phyloP scores from a whole-genome alignment of 2,797 vertebrate species.

The Arrhamphus sclerolepis region DNA sequence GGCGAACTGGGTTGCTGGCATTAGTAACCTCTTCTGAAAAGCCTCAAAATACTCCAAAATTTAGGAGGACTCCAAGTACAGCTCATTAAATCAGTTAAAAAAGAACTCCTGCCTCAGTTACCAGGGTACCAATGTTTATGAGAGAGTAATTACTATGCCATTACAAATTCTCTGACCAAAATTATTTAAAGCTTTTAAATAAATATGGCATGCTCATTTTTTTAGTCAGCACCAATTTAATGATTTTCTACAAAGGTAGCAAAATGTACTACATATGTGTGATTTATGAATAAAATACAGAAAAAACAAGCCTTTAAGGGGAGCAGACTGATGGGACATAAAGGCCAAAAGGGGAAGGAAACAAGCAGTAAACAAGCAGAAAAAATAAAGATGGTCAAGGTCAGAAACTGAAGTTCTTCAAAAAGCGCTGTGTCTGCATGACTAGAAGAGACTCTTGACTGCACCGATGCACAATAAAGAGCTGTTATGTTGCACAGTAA shows the following conservation, averaged over 20 bases:
- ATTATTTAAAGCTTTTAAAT: constrained; percentile 7
- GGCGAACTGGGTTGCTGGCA: background rate
- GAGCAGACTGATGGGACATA: constrained; percentile 7
- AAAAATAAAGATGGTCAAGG: constrained; percentile 35
- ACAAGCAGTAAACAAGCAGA: constrained; percentile 1
- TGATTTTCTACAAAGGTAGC: constrained; percentile 77
- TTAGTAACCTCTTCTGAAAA: background rate
- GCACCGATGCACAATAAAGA: constrained; percentile 1
- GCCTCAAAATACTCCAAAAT: constrained; percentile 3
- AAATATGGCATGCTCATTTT: constrained; percentile 22
- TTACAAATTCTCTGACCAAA: background rate
- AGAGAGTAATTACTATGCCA: background rate
- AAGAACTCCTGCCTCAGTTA: background rate
- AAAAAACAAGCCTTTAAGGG: background rate
- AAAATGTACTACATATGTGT: constrained; percentile 54
- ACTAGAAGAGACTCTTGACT: constrained; percentile 9
- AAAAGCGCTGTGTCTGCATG: constrained; percentile 11
- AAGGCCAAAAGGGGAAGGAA: constrained; percentile 2
- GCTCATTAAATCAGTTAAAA: background rate
- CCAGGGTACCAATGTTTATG: background rate
- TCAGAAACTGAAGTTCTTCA: constrained; percentile 32
- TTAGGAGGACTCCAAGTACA: background rate
- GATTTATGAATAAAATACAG: constrained; percentile 5
- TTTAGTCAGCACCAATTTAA: constrained; percentile 71
- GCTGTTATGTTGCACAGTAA: constrained; percentile 23